Base-by-base conservation (phyloP, 2,888 invertebrate genomes). In the Agrotis puta region DNA sequence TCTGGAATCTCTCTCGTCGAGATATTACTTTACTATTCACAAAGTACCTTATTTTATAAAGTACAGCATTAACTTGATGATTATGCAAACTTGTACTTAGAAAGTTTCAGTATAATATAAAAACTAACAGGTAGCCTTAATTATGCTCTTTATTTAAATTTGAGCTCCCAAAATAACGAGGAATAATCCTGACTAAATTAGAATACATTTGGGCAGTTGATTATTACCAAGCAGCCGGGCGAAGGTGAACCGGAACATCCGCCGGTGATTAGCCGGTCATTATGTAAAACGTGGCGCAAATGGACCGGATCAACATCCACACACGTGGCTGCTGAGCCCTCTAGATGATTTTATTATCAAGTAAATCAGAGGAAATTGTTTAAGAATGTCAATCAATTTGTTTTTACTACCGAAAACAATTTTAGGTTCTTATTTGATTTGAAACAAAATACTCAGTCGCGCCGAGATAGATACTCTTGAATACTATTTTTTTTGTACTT, bases 231-330 rank as follows among this genome's bases (percentile, higher is more conserved):
- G 6, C 47, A 39, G 22, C 27, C 24, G 7, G 48, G 47, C n/a
- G 47, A 73, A 67, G 70, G 58, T 72, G 70, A 75, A 39, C 71
- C 74, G 81, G 82, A 85, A 39, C 80, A 84, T 83, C 75, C 77
- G 50, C 77, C 78, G 85, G 82, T 83, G 83, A 88, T 88, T 88
- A 88, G 82, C 83, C 76, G 77, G 86, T 87, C 85, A 88, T 89
- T 88, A 90, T 87, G 86, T 82, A 88, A 85, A 88, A 83, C 80
- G 78, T 70, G 45, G 81, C 50, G 50, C 13, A 5, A 18, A 57
- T 9, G n/a, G 5, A 13, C 33, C 18, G 33, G 50, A 51, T 61
- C 56, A 61, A 22, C 56, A 65, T 65, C 59, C 53, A 64, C 24
- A 47, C 48, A 72, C 50, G 45, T 2, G 16, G 14, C 1, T n/a